Conservation (phyloP, 2,888 invertebrate genomes). For the Unio delphinus region DNA sequence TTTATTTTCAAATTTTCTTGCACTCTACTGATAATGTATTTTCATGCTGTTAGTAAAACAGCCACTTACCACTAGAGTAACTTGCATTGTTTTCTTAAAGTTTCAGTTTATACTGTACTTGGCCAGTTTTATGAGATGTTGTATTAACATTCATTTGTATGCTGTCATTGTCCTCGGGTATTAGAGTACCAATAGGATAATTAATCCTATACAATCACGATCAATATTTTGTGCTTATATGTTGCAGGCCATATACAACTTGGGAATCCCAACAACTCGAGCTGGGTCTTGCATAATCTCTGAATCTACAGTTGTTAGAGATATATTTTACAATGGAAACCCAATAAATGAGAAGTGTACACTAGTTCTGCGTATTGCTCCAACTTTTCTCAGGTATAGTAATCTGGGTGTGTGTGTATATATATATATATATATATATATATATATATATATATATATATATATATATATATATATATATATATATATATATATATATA, state of each 20-base stretch:
- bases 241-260: slow-evolving; percentile 70
- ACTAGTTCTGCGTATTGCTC: slow-evolving; percentile 77
- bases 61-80: no score
- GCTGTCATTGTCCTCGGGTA: background rate
- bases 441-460: no score
- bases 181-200: background rate
- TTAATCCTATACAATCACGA: background rate
- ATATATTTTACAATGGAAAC: slow-evolving; percentile 77
- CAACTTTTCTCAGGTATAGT: slow-evolving; percentile 71
- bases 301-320: slow-evolving; percentile 76
- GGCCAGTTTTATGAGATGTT: no score
- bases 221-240: slow-evolving; percentile 2
- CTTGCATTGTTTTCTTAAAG: no score
- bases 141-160: background rate
- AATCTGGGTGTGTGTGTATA: no score
- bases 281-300: slow-evolving; percentile 77
- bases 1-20: no score
- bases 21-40: no score
- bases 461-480: no score
- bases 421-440: no score
- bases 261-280: slow-evolving; percentile 74
- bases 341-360: slow-evolving; percentile 76
- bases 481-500: no score
- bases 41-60: no score
- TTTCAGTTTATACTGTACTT: no score